phyloP scores from a whole-genome alignment of 2,113 vertebrate species.

The Nansenia antarctica region DNA sequence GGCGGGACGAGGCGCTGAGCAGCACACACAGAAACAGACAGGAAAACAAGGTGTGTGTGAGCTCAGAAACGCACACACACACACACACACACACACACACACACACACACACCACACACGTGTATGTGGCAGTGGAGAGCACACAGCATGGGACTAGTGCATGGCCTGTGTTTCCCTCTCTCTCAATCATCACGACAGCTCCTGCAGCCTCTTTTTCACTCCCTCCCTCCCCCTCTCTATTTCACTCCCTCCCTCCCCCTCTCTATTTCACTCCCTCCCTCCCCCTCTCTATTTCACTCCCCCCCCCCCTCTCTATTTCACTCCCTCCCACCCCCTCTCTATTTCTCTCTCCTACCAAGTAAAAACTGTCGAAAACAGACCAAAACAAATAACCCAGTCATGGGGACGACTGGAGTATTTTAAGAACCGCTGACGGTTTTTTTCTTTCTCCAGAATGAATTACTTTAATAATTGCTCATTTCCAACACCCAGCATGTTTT shows the following conservation, averaged over 20 bases:
- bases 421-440: neutral
- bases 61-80: neutral
- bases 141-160: neutral
- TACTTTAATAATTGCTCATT: neutral
- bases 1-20: neutral
- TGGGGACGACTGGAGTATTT: neutral
- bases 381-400: neutral
- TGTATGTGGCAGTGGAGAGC: neutral
- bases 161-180: neutral
- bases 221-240: neutral
- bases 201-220: too few species aligned
- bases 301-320: neutral
- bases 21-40: neutral
- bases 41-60: neutral
- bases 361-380: neutral
- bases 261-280: neutral
- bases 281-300: neutral
- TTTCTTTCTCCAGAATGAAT: neutral
- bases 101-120: neutral
- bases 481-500: too few species aligned
- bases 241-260: neutral
- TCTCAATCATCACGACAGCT: neutral
- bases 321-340: neutral
- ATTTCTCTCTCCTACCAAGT: neutral
- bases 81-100: neutral